Evolutionary conservation across 2,797 vertebrate genomes (phyloP).

Genomic region (Hipposideros larvatus): DNA sequence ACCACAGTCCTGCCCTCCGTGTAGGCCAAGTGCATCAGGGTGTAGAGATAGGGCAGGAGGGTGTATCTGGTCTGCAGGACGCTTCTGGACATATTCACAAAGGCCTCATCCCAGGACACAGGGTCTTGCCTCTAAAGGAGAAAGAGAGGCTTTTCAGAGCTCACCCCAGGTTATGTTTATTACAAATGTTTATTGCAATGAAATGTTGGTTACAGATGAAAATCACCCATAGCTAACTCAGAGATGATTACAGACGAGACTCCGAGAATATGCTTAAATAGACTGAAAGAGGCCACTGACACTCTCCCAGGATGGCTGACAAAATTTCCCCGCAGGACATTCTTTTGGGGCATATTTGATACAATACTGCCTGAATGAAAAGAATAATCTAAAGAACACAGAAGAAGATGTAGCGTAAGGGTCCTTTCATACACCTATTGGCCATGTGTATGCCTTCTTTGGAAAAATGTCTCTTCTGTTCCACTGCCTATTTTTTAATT

Average conservation of each 20-base stretch:
- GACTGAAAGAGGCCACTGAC: background rate
- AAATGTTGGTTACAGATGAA: too few species aligned
- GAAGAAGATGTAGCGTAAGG: background rate
- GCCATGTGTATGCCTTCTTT: background rate
- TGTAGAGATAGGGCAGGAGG: constrained; percentile 94
- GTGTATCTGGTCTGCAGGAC: constrained; percentile 92
- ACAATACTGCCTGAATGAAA: background rate
- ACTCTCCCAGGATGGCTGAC: background rate
- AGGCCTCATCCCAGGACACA: constrained; percentile 89
- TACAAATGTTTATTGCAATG: too few species aligned
- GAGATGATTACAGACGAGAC: too few species aligned
- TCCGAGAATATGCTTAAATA: background rate
- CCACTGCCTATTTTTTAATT: background rate
- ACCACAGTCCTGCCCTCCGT: constrained; percentile 90
- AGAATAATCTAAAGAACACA: background rate
- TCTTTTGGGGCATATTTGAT: background rate
- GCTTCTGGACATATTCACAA: constrained; percentile 86
- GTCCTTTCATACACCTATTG: background rate
- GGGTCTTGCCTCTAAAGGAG: constrained; percentile 93
- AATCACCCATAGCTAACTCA: too few species aligned
- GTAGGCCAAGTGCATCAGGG: constrained; percentile 93
- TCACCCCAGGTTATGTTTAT: background rate
- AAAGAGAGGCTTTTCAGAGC: background rate
- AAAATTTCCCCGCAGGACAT: background rate
- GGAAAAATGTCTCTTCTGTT: background rate